Conservation (phyloP, 2,888 invertebrate genomes). For the Drosophila birchii region DNA sequence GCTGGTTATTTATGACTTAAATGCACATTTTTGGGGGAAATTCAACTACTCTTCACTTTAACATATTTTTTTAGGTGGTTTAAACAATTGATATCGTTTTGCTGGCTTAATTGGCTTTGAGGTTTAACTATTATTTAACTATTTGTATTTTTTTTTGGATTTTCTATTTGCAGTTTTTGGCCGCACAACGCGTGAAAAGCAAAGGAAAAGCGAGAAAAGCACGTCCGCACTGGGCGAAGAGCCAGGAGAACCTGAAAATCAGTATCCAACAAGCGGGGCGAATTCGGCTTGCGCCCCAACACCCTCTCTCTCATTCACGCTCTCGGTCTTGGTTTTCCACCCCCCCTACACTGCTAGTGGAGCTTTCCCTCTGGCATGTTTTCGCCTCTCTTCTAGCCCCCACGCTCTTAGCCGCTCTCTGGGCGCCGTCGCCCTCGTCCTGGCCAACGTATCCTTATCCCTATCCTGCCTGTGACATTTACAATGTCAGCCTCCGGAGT, state of each 20-base stretch:
- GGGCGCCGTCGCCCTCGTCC: slow-evolving; percentile 54
- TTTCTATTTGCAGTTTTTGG: slow-evolving; percentile 53
- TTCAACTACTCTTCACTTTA: slow-evolving; percentile 18
- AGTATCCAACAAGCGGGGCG: slow-evolving; percentile 67
- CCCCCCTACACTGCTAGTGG: slow-evolving; percentile 31
- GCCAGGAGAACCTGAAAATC: slow-evolving; percentile 81
- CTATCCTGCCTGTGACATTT: slow-evolving; percentile 61
- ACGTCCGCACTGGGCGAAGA: slow-evolving; percentile 79
- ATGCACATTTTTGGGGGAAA: slow-evolving; percentile 29
- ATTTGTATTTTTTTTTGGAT: slow-evolving; percentile 19
- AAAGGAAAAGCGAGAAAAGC: slow-evolving; percentile 51
- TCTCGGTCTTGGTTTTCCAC: not conserved
- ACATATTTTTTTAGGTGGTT: slow-evolving; percentile 7
- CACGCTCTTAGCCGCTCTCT: slow-evolving; percentile 25
- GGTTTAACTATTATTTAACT: slow-evolving; percentile 13
- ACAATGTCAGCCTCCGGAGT: slow-evolving; percentile 61
- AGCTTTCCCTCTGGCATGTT: slow-evolving; percentile 15
- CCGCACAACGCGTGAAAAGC: slow-evolving; percentile 19
- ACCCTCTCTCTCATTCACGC: slow-evolving; percentile 13
- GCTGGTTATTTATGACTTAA: slow-evolving; percentile 22
- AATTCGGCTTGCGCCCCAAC: slow-evolving; percentile 12
- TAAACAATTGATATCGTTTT: slow-evolving; percentile 25
- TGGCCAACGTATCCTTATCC: slow-evolving; percentile 37
- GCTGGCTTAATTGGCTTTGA: slow-evolving; percentile 42
- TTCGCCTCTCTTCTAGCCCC: slow-evolving; percentile 17